A percentile compares a stretch with the other conserved stretches of the same genome.
Evolutionary conservation across 2,113 vertebrate genomes (phyloP).

Genomic region (Loxodonta africana): DNA sequence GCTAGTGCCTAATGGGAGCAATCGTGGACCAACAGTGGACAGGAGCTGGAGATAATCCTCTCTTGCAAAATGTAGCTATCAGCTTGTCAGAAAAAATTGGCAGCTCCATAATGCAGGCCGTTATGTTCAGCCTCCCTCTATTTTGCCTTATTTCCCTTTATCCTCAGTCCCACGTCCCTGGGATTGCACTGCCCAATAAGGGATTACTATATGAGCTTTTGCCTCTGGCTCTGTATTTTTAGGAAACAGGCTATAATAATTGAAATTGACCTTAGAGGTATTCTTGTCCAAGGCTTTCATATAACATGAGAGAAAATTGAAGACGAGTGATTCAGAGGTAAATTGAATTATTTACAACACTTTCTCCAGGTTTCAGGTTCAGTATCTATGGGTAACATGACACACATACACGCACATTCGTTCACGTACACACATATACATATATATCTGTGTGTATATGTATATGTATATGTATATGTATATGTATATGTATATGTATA

Average conservation of each 20-base stretch:
- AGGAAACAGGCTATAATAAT: not conserved
- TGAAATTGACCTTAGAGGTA: constrained; percentile 22
- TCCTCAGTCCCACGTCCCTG: not conserved
- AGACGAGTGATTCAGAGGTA: not conserved
- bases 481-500: not conserved
- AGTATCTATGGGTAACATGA: not conserved
- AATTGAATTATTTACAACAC: not conserved
- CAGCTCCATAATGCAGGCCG: not conserved
- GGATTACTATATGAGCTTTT: not conserved
- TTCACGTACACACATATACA: too few relatives aligned
- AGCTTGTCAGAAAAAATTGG: not conserved
- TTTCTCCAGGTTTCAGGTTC: not conserved
- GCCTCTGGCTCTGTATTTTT: not conserved
- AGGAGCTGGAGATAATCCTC: not conserved
- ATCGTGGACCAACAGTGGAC: rapidly evolving
- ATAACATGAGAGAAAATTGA: constrained; percentile 2
- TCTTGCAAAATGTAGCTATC: not conserved
- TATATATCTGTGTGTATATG: rapidly evolving
- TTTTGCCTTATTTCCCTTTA: not conserved
- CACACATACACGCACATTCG: not conserved
- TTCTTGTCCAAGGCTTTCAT: constrained; percentile 25
- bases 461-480: too few relatives aligned
- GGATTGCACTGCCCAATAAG: not conserved
- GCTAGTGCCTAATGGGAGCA: not conserved
- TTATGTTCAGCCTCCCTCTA: not conserved